Percentiles rank a stretch among this genome's conserved stretches.
These are phyloP conservation scores for Papilio elwesi DNA, from an alignment of 2,888 invertebrate species.

Conservation along the genomic window DNA sequence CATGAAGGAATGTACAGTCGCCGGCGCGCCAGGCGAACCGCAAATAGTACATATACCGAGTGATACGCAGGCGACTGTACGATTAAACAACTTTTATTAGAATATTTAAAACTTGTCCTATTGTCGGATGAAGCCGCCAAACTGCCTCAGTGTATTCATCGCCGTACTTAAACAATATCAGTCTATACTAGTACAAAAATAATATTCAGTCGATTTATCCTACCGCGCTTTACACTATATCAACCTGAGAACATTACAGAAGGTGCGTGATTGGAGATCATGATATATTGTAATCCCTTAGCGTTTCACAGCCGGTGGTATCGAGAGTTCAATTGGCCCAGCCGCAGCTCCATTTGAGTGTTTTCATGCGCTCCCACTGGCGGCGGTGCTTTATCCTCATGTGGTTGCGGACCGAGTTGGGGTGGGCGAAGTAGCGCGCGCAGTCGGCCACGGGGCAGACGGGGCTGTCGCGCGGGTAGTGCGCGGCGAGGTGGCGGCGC, in stretches of 20 bases:
- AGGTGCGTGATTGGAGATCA: slow-evolving; percentile 78
- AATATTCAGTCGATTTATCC: slow-evolving; percentile 82
- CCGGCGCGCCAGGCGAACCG: neutral
- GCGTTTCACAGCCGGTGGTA: slow-evolving; percentile 52
- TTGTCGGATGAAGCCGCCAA: slow-evolving; percentile 20
- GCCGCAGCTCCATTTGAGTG: slow-evolving; percentile 88
- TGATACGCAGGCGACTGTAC: slow-evolving; percentile 5
- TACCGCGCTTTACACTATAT: slow-evolving; percentile 68
- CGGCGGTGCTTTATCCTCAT: slow-evolving; percentile 92
- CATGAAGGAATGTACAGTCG: slow-evolving; percentile 17
- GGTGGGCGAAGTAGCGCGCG: slow-evolving; percentile 90
- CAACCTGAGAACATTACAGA: slow-evolving; percentile 60
- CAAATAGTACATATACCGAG: neutral
- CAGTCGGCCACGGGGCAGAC: slow-evolving; percentile 91
- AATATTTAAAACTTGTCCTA: neutral
- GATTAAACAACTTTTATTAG: slow-evolving; percentile 1
- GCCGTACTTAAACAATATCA: slow-evolving; percentile 76
- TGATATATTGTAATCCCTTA: slow-evolving; percentile 48
- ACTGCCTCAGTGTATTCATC: slow-evolving; percentile 46
- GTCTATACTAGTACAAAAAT: slow-evolving; percentile 84
- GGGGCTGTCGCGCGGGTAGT: slow-evolving; percentile 93
- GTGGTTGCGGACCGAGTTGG: slow-evolving; percentile 94
- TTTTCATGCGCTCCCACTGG: slow-evolving; percentile 94
- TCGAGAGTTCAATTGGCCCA: slow-evolving; percentile 65
- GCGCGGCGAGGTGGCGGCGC: slow-evolving; percentile 90